Percentiles rank a stretch among this genome's conserved stretches.
Conservation (phyloP, 2,888 invertebrate species). For the Scrobipalpa atriplicella region DNA sequence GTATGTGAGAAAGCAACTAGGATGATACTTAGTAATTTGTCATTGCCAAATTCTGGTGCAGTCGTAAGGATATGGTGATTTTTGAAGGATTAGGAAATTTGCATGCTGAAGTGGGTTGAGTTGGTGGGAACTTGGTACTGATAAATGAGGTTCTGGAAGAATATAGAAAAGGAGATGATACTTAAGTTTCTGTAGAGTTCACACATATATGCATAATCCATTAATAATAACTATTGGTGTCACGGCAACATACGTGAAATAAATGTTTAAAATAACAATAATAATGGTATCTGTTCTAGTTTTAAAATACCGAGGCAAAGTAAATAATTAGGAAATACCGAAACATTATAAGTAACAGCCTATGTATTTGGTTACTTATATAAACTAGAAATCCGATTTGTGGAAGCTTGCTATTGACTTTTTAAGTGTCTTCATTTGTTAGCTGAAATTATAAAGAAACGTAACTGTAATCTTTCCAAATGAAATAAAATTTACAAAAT, state of each 20-base stretch:
- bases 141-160: slow-evolving; percentile 27
- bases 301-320: too few relatives aligned
- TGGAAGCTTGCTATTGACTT: too few relatives aligned
- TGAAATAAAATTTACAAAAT: too few relatives aligned
- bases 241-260: background rate
- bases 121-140: slow-evolving; percentile 38
- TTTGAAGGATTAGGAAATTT: slow-evolving; percentile 56
- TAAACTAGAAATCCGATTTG: too few relatives aligned
- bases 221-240: background rate
- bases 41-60: slow-evolving; percentile 62
- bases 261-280: background rate
- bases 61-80: slow-evolving; percentile 52
- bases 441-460: too few relatives aligned
- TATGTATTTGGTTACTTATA: too few relatives aligned
- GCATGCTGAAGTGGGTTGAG: slow-evolving; percentile 46
- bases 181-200: background rate
- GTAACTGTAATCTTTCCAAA: too few relatives aligned
- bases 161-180: background rate
- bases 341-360: too few relatives aligned
- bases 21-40: slow-evolving; percentile 62
- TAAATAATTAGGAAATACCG: too few relatives aligned
- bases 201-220: background rate
- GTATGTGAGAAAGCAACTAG: slow-evolving; percentile 63
- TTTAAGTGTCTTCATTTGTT: too few relatives aligned
- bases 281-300: too few relatives aligned